Conservation (phyloP, 1,140 invertebrate species). For the Micrasema minimum region DNA sequence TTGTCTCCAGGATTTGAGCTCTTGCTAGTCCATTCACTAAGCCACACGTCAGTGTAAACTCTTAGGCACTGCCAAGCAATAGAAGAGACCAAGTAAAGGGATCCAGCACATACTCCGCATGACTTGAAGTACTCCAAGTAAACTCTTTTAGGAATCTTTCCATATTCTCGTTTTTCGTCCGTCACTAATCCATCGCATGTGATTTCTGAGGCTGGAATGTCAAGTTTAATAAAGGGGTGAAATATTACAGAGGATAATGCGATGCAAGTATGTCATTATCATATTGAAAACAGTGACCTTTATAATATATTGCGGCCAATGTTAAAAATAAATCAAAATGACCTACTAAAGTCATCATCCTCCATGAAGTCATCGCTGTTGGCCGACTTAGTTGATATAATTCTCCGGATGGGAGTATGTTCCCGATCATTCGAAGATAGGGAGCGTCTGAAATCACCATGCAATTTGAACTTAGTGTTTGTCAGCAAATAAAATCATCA, state of each 20-base stretch:
- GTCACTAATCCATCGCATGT: slow-evolving; percentile 49
- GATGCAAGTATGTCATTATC: neutral
- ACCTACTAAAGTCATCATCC: slow-evolving; percentile 57
- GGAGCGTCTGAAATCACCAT: slow-evolving; percentile 3
- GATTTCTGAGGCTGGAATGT: no score
- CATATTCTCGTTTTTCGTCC: slow-evolving; percentile 72
- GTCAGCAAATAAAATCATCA: neutral
- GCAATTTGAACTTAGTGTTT: neutral
- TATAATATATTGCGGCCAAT: slow-evolving; percentile 20
- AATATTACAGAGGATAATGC: no score
- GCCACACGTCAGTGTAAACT: slow-evolving; percentile 73
- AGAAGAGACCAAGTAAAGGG: slow-evolving; percentile 68
- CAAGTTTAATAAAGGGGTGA: neutral
- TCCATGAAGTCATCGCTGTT: slow-evolving; percentile 63
- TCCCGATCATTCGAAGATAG: slow-evolving; percentile 43
- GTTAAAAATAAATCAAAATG: slow-evolving; percentile 45
- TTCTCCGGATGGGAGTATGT: slow-evolving; percentile 54
- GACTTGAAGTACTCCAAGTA: slow-evolving; percentile 74
- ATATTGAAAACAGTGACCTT: neutral
- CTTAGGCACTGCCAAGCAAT: slow-evolving; percentile 69
- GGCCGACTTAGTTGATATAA: slow-evolving; percentile 61
- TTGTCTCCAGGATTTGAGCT: slow-evolving; percentile 9
- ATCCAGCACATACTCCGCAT: slow-evolving; percentile 69
- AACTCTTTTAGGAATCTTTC: slow-evolving; percentile 70
- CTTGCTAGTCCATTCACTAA: slow-evolving; percentile 70